Evolutionary conservation across 2,888 invertebrate species (phyloP).

Genomic region (Corythucha ciliata): DNA sequence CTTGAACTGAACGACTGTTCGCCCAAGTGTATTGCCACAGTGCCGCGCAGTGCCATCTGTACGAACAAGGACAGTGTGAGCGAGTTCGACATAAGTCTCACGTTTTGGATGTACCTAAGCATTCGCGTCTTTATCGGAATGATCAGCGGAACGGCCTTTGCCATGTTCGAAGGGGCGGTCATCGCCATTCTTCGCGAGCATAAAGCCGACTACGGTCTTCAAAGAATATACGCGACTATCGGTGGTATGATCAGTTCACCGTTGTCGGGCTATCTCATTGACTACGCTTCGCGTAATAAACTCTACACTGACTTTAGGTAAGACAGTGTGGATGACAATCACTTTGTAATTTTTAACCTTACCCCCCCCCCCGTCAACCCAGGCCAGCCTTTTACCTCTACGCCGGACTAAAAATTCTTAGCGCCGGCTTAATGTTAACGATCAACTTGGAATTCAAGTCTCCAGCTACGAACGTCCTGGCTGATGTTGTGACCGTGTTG

Average conservation of each 20-base stretch:
- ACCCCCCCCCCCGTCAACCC: conserved; percentile 35
- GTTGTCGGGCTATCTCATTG: conserved; percentile 61
- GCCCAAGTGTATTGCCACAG: conserved; percentile 51
- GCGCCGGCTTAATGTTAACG: conserved; percentile 57
- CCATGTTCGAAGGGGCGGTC: conserved; percentile 70
- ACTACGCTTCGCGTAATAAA: conserved; percentile 60
- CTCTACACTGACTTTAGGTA: conserved; percentile 65
- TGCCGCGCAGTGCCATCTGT: conserved; percentile 50
- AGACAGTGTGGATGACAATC: conserved; percentile 8
- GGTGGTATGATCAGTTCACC: conserved; percentile 74
- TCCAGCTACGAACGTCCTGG: conserved; percentile 58
- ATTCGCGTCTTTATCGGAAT: conserved; percentile 53
- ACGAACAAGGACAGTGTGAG: conserved; percentile 50
- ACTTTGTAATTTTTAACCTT: not conserved
- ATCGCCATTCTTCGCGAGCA: conserved; percentile 65
- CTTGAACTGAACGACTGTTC: conserved; percentile 45
- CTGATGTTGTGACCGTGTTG: conserved; percentile 57
- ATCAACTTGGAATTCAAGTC: conserved; percentile 67
- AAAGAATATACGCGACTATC: conserved; percentile 63
- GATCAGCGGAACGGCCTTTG: conserved; percentile 63
- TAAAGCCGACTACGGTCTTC: conserved; percentile 66
- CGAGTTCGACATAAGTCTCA: conserved; percentile 54
- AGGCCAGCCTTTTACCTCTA: conserved; percentile 72
- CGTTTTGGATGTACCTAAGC: conserved; percentile 62
- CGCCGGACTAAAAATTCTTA: conserved; percentile 57